Percentiles rank a stretch among this genome's conserved stretches.
These are phyloP conservation scores for Caenorhabditis inopinata DNA, from an alignment of 1,140 invertebrate genomes.

Conservation along the genomic window DNA sequence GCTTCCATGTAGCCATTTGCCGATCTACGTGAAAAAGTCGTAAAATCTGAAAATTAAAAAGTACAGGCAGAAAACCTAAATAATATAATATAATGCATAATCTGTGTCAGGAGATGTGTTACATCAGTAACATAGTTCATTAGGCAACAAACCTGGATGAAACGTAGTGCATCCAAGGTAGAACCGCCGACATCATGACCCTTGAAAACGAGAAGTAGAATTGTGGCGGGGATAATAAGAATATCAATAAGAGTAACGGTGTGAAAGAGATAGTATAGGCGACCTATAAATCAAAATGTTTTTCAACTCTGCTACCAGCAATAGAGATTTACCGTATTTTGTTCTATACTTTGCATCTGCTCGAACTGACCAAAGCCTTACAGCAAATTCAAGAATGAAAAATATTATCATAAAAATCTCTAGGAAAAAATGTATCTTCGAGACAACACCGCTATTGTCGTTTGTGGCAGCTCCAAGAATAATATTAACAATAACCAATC, in stretches of 20 bases:
- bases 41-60: conserved; percentile 44
- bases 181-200: conserved; percentile 29
- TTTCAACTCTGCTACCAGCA: not conserved
- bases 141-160: conserved; percentile 33
- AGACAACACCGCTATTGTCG: not conserved
- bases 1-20: conserved; percentile 57
- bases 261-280: conserved; percentile 41
- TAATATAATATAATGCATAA: too few species aligned
- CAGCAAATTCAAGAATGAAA: conserved; percentile 49
- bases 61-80: not conserved
- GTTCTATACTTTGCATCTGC: conserved; percentile 48
- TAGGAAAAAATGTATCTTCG: conserved; percentile 32
- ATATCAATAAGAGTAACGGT: conserved; percentile 51
- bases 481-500: not conserved
- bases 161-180: conserved; percentile 48
- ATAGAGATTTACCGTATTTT: not conserved
- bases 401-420: conserved; percentile 51
- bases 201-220: conserved; percentile 39
- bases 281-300: conserved; percentile 35
- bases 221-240: conserved; percentile 46
- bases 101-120: too few species aligned
- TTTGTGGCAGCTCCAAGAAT: conserved; percentile 16
- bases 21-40: conserved; percentile 53
- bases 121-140: not conserved
- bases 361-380: conserved; percentile 50